These are phyloP conservation scores for Solenopsis invicta DNA, from an alignment of 1,140 invertebrate genomes.

Conservation along the genomic window DNA sequence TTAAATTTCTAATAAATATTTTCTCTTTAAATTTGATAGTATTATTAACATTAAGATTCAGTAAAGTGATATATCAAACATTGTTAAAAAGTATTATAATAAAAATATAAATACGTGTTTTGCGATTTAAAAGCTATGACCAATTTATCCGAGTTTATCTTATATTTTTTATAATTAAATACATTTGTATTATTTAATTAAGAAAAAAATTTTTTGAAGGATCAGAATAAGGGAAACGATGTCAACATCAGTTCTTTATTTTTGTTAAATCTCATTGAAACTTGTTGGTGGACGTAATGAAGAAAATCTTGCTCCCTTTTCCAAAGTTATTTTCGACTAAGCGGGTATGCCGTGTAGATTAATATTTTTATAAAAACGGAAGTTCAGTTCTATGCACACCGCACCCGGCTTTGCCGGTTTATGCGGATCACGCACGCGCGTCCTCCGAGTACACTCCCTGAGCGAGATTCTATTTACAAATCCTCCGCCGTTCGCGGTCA, in stretches of 20 bases:
- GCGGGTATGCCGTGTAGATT: conserved; percentile 31
- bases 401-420: conserved; percentile 23
- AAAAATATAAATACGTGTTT: too few species aligned
- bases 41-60: too few species aligned
- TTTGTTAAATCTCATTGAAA: conserved; percentile 26
- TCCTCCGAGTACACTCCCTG: conserved; percentile 25
- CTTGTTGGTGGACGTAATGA: conserved; percentile 10
- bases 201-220: not conserved
- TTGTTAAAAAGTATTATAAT: too few species aligned
- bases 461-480: conserved; percentile 77
- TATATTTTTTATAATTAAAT: not conserved
- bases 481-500: conserved; percentile 65
- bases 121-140: too few species aligned
- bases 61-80: too few species aligned
- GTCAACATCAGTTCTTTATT: conserved; percentile 11
- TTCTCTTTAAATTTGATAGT: too few species aligned
- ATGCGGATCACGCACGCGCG: conserved; percentile 70
- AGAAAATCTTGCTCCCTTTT: not conserved
- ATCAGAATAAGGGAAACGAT: not conserved
- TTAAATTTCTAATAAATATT: too few species aligned
- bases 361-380: conserved; percentile 38
- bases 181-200: not conserved
- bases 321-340: not conserved
- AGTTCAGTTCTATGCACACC: conserved; percentile 11
- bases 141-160: too few species aligned